Conservation (phyloP, 2,797 vertebrate genomes). For the Antennarius maculatus region DNA sequence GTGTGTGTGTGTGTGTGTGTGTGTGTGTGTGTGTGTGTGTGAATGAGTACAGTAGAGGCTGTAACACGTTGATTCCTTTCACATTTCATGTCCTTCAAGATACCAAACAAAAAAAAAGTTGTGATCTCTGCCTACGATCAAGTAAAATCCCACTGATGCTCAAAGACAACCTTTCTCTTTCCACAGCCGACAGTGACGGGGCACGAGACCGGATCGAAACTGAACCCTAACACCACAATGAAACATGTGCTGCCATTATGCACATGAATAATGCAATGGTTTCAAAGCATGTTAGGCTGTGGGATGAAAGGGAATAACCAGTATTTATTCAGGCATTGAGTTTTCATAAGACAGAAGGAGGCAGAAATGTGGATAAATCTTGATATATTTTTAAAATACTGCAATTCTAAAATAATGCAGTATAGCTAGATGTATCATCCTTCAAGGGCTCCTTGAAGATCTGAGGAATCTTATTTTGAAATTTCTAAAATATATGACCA, state of each 20-base stretch:
- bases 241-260: not conserved
- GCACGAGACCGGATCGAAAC: slow-evolving; percentile 4
- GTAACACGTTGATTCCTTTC: slow-evolving; percentile 39
- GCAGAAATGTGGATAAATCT: not conserved
- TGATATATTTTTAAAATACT: too few species aligned
- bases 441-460: too few species aligned
- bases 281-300: not conserved
- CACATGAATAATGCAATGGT: not conserved
- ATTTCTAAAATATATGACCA: too few species aligned
- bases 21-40: slow-evolving; percentile 9
- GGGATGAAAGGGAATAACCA: not conserved
- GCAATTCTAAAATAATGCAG: too few species aligned
- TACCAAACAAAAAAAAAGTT: slow-evolving; percentile 12
- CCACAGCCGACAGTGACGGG: slow-evolving; percentile 30
- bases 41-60: slow-evolving; percentile 52
- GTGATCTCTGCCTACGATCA: slow-evolving; percentile 31
- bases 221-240: not conserved
- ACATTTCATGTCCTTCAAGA: slow-evolving; percentile 24
- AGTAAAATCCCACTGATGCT: slow-evolving; percentile 45
- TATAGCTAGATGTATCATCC: too few species aligned
- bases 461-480: too few species aligned
- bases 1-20: slow-evolving; percentile 14
- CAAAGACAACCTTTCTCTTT: slow-evolving; percentile 48
- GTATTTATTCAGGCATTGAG: not conserved
- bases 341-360: too few species aligned